Base-by-base conservation (phyloP, 2,888 invertebrate genomes). In the Thera britannica region DNA sequence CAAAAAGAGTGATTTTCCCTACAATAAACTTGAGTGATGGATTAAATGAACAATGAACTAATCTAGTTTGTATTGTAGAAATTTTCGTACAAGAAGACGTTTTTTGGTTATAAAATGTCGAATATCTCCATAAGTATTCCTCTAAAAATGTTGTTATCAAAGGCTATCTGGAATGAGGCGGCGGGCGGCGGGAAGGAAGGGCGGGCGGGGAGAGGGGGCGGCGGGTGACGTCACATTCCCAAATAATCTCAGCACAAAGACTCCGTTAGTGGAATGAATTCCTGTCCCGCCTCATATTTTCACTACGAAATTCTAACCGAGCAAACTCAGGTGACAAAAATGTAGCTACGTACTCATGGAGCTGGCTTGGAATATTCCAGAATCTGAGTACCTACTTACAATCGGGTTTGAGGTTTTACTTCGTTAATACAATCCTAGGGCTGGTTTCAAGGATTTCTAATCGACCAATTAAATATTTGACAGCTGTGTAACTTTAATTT, bases 211-310 rank as follows among this genome's bases (percentile, higher is more conserved):
- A 2, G 23, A 0, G 41, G 44, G 41, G 49, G 54, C 44, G 52
- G 46, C 52, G 46, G 56, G 11, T n/a, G 52, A 61, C 62, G 5
- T 36, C 62, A 38, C 44, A 67, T 67, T 67, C 67, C 46, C n/a
- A 41, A 35, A 55, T 56, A 7, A 58, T 34, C 23, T 55, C 65
- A 38, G 41, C 61, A 65, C 65, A 69, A 69, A 65, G 65, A 62
- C 55, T 58, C 62, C 48, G 59, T 56, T 58, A 58, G 57, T 36
- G 58, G 38, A 48, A 58, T 60, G 58, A 57, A 67, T 62, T 62
- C 67, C 62, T 58, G 36, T 46, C 60, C 46, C 51, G 7, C 56
- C 62, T 58, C 59, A 56, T 58, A 60, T 61, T 61, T 54, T 38
- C 62, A 48, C 38, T 2, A 4, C 11, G 35, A 23, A 38, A 23